Evolutionary conservation across 2,888 invertebrate species (phyloP), one percentile per base, ranked within the genome.

Genomic region (Lamproptera curius): DNA sequence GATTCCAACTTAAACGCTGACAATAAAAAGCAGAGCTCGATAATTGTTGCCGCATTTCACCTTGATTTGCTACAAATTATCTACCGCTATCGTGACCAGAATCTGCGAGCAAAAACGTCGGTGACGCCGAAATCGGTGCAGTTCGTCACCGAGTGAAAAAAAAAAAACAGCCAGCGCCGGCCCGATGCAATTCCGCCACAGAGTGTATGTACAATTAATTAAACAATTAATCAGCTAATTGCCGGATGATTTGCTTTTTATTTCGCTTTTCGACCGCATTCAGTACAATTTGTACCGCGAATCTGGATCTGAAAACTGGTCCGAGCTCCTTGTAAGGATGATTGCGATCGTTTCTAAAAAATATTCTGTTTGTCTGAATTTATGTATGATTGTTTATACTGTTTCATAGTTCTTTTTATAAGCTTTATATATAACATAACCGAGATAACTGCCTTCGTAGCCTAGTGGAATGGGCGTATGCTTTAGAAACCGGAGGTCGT

Each of bases 141-240:
- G 17, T 37, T 37, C 41, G 50, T 41, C 44, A 50, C 44, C 16
- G 23, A 5, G 2, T 14, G n/a, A 13, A 13, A 5, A 46, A 59
- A 65, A 68, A 68, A 62, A n/a, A n/a, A n/a, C n/a, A n/a, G n/a
- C 61, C 52, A 33, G 51, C 49, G 46, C 46, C 49, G 51, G 51
- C 60, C 65, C 60, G 61, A 64, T 63, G 69, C 71, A 66, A 71
- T 67, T 65, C 57, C 54, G 59, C 53, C 68, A 60, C 66, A 62
- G 60, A 65, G 65, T 68, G 70, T 64, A 74, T 79, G 70, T 64
- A 74, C 79, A 87, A 87, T 87, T 87, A 85, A 87, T 87, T 87
- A 85, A 85, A 86, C 80, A 87, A 87, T 86, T 86, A 86, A 86
- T 86, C 83, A 79, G 71, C 76, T 75, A 85, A 85, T 85, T 86